Percentiles rank a stretch among this genome's conserved stretches.
These are phyloP conservation scores for Pygoscelis antarcticus DNA, from an alignment of 2,113 vertebrate genomes.

Conservation along the genomic window DNA sequence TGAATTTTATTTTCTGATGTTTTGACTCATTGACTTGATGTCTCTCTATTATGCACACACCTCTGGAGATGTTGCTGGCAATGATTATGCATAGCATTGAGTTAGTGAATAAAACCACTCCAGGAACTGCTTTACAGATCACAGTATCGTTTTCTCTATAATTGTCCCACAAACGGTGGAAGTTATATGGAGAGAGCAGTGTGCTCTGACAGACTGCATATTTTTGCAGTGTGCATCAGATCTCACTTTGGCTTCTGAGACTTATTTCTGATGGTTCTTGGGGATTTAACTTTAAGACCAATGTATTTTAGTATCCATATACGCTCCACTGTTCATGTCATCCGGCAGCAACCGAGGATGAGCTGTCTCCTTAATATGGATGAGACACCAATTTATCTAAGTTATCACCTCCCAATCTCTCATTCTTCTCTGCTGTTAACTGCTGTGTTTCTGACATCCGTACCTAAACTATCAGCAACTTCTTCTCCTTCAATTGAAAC, in stretches of 20 bases:
- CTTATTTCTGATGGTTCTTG: conserved; percentile 53
- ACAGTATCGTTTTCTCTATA: conserved; percentile 60
- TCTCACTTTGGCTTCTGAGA: conserved; percentile 41
- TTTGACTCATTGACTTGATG: conserved; percentile 76
- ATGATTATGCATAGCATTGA: conserved; percentile 62
- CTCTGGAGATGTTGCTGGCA: conserved; percentile 66
- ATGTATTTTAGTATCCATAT: conserved; percentile 59
- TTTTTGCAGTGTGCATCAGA: conserved; percentile 45
- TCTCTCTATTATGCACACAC: conserved; percentile 64
- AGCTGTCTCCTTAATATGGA: conserved; percentile 66
- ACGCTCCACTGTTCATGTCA: conserved; percentile 28
- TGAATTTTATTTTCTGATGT: conserved; percentile 74
- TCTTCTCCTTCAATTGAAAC: conserved; percentile 50
- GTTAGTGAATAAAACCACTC: conserved; percentile 66
- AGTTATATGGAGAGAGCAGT: conserved; percentile 48
- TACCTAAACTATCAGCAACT: conserved; percentile 39
- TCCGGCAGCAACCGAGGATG: conserved; percentile 30
- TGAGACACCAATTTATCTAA: conserved; percentile 67
- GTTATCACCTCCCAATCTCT: conserved; percentile 61
- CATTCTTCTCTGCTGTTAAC: conserved; percentile 55
- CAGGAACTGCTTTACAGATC: conserved; percentile 67
- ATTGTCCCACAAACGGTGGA: conserved; percentile 61
- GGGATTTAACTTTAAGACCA: conserved; percentile 69
- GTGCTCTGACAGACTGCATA: conserved; percentile 51
- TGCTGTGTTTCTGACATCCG: conserved; percentile 58